Evolutionary conservation across 2,113 vertebrate genomes (phyloP).

Genomic region (Solea senegalensis): DNA sequence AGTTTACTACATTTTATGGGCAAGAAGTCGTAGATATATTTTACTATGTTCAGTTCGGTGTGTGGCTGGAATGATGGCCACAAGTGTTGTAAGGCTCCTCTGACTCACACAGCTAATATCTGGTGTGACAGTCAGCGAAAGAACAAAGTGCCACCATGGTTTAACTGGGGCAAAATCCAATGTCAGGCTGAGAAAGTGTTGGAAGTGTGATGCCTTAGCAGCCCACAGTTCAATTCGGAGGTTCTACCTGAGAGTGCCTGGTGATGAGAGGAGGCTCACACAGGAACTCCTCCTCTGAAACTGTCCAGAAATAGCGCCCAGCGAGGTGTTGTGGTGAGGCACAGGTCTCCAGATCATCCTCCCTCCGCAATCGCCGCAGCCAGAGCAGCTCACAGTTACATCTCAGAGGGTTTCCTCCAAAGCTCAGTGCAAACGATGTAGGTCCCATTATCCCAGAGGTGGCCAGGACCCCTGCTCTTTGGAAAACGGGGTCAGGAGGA

Average conservation of each 20-base stretch:
- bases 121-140: constrained; percentile 40
- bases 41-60: constrained; percentile 36
- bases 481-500: constrained; percentile 95
- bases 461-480: constrained; percentile 92
- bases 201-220: constrained; percentile 7
- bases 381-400: constrained; percentile 99
- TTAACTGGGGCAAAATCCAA: constrained; percentile 22
- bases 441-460: constrained; percentile 94
- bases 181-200: constrained; percentile 21
- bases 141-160: constrained; percentile 35
- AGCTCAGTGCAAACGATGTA: constrained; percentile 91
- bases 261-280: constrained; percentile 98
- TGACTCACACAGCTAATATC: constrained; percentile 52
- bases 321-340: constrained; percentile 92
- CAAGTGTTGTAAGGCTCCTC: constrained; percentile 30
- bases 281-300: constrained; percentile 97
- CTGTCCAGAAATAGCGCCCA: constrained; percentile 97
- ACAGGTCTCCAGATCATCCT: constrained; percentile 97
- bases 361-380: constrained; percentile 90
- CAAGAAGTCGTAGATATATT: constrained; percentile 24
- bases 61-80: constrained; percentile 13
- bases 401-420: constrained; percentile 96
- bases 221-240: constrained; percentile 10
- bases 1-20: constrained; percentile 34
- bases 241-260: constrained; percentile 87